Evolutionary conservation across 1,140 invertebrate genomes (phyloP), one percentile per base, ranked within the genome.

Genomic region (Sarcophaga bullata): DNA sequence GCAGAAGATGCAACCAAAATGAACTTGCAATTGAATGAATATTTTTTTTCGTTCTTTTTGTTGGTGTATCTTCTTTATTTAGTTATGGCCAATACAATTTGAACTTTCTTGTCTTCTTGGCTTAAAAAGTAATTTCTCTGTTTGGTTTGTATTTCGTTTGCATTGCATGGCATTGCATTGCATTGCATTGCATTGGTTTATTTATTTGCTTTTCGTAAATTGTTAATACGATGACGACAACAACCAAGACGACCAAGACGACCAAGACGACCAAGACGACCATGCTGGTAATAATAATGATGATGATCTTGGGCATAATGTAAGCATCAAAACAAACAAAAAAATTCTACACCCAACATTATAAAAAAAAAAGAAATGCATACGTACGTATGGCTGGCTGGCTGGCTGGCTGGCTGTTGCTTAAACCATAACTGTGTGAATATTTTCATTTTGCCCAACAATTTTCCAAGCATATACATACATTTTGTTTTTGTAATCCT

Each of bases 11-110:
- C 19, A 17, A 19, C 62, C 17, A 19, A 68, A 68, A 25, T 68
- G 62, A 68, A 68, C 62, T 68, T 68, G 62, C 62, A 68, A 68
- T 68, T 68, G 62, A 68, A 68, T 68, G 62, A 68, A 68, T 68
- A 25, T 68, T 68, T 68, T 19, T 37, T 37, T 37, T 37, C 50
- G 0, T 6, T 68, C 6, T 68, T 4, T 68, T 8, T 9, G n/a
- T 19, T 19, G 6, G 0, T 25, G 10, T 68, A 25, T 68, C 62
- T 68, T 8, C 17, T 68, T 37, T 37, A 37, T 37, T 37, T 68
- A 68, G 62, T 68, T 68, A 68, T 68, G 62, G 62, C 62, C 62
- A 68, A 68, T 68, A 68, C 62, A 68, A 68, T 68, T 68, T 68
- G 62, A 68, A 68, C 62, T 68, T 10, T 68, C 62, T 37, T 58